Conservation (phyloP, 2,888 invertebrate genomes). For the Drosophila siamana region DNA sequence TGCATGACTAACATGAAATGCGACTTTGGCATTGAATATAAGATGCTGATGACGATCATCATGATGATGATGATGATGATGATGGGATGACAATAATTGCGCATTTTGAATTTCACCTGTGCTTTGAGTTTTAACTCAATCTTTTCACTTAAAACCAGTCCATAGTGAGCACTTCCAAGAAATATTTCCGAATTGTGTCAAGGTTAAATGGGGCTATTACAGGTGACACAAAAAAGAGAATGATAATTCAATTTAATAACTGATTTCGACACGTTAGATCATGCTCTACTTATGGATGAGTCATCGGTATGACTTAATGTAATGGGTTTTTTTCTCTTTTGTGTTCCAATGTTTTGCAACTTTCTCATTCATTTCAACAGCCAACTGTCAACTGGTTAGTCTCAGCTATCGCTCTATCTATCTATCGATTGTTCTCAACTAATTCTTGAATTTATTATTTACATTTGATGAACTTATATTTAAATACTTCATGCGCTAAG, state of each 20-base stretch:
- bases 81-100: conserved; percentile 39
- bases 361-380: background rate
- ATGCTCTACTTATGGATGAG: conserved; percentile 27
- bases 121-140: conserved; percentile 40
- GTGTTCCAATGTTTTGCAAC: background rate
- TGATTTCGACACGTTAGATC: conserved; percentile 22
- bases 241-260: conserved; percentile 7
- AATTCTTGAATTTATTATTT: conserved; percentile 14
- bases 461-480: conserved; percentile 1
- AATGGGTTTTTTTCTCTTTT: conserved; percentile 8
- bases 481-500: conserved; percentile 41
- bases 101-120: conserved; percentile 61
- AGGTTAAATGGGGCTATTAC: conserved; percentile 22
- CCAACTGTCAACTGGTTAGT: conserved; percentile 23
- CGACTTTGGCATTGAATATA: conserved; percentile 61
- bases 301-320: conserved; percentile 15
- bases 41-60: conserved; percentile 24
- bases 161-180: conserved; percentile 5
- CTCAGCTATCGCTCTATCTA: background rate
- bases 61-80: conserved; percentile 17
- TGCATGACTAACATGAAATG: conserved; percentile 63
- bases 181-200: conserved; percentile 24
- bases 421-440: conserved; percentile 9
- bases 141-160: conserved; percentile 33
- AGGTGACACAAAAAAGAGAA: conserved; percentile 2